Conservation (phyloP, 2,888 invertebrate species). For the Leistus spinibarbis region DNA sequence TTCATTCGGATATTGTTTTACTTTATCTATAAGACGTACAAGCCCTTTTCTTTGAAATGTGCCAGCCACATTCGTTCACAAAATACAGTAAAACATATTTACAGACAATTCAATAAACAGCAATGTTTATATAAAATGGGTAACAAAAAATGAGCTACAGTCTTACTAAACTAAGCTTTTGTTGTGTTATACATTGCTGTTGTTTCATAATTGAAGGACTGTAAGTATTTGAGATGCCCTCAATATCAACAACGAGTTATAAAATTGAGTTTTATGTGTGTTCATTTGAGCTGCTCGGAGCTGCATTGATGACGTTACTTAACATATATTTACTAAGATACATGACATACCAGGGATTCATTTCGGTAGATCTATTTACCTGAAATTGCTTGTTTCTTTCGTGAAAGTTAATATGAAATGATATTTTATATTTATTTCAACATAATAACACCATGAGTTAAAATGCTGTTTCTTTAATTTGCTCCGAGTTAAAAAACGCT, state of each 20-base stretch:
- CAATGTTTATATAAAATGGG: slow-evolving; percentile 5
- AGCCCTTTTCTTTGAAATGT: slow-evolving; percentile 23
- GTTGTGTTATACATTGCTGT: not conserved
- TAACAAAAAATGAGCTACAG: not conserved
- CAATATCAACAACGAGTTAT: not conserved
- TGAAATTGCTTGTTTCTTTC: too few species aligned
- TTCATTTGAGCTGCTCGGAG: not conserved
- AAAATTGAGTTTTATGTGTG: not conserved
- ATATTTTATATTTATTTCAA: not conserved
- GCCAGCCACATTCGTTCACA: slow-evolving; percentile 12
- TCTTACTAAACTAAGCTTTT: not conserved
- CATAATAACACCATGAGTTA: not conserved
- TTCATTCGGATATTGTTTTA: slow-evolving; percentile 35
- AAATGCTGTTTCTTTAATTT: not conserved
- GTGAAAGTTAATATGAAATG: too few species aligned
- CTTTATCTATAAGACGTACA: slow-evolving; percentile 24
- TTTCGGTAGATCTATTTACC: too few species aligned
- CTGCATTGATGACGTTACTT: not conserved
- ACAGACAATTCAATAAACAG: slow-evolving; percentile 18
- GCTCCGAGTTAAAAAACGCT: not conserved
- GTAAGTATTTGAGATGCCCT: not conserved
- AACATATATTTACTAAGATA: not conserved
- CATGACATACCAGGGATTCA: too few species aligned
- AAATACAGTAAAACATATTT: slow-evolving; percentile 18
- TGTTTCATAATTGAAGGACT: not conserved